Evolutionary conservation across 2,797 vertebrate species (phyloP), one percentile per base, ranked within the genome.

Genomic region (Eutrigla gurnardus): DNA sequence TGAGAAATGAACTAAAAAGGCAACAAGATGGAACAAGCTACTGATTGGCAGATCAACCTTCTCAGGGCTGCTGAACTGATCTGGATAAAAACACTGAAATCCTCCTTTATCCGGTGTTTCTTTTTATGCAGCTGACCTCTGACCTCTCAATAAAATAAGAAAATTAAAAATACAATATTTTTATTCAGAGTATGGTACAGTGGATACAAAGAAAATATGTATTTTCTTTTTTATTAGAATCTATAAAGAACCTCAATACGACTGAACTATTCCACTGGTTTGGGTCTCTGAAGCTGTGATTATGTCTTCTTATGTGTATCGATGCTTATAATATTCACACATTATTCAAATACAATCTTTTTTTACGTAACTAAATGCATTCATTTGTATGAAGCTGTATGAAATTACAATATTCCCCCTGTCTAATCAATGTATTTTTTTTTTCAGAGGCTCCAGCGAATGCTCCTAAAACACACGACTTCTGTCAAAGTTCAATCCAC

Each of bases 81-180:
- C 18, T 25, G 18, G 7, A 54, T 17, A 8, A 53, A 57, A 71
- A 50, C 18, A 47, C 2, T 9, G 42, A 39, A 53, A 54, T 46
- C 13, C 45, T 73, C 7, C 3, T 53, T 58, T 32, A 18, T 25
- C 1, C 5, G 7, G 3, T 40, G n/a, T 25, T 33, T 71, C 14
- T 35, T 61, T 15, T 43, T 53, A 49, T 46, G 33, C 14, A 15
- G 33, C 15, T 72, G 59, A 74, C 17, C 43, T 68, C 32, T 69
- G 46, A 70, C 60, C 57, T 55, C 42, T 52, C 13, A 15, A 11
- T 6, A 6, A 50, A 69, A 62, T 7, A 1, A 8, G 12, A n/a
- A n/a, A n/a, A n/a, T n/a, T n/a, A n/a, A n/a, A n/a, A n/a, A n/a
- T n/a, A n/a, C n/a, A n/a, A n/a, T n/a, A n/a, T n/a, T n/a, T n/a